These are phyloP conservation scores for Penaeus chinensis DNA, from an alignment of 1,140 invertebrate species.

Conservation along the genomic window DNA sequence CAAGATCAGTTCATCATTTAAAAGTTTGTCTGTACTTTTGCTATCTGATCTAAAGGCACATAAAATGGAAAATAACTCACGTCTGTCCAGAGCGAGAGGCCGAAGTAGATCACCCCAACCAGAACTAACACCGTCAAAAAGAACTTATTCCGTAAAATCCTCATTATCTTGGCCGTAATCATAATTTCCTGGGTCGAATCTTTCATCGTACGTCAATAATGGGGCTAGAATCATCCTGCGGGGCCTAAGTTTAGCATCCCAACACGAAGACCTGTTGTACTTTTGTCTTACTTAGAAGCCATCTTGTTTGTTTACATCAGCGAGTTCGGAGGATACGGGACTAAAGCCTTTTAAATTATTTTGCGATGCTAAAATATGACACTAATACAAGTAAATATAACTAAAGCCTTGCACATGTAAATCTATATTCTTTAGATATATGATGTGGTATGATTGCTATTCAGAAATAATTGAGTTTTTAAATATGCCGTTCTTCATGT, in stretches of 20 bases:
- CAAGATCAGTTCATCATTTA: too few species aligned
- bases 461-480: too few species aligned
- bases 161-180: slow-evolving; percentile 56
- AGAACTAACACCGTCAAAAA: slow-evolving; percentile 34
- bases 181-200: slow-evolving; percentile 29
- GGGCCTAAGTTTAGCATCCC: background rate
- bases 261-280: background rate
- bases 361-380: too few species aligned
- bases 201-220: slow-evolving; percentile 1
- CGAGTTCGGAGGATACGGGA: background rate
- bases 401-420: too few species aligned
- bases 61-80: background rate
- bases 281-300: background rate
- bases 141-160: slow-evolving; percentile 50
- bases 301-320: slow-evolving; percentile 53
- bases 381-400: too few species aligned
- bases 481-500: too few species aligned
- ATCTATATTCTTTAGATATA: too few species aligned
- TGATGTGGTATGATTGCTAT: too few species aligned
- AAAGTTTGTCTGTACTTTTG: too few species aligned
- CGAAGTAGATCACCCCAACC: slow-evolving; percentile 38
- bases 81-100: slow-evolving; percentile 43
- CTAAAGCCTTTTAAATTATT: too few species aligned
- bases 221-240: slow-evolving; percentile 18
- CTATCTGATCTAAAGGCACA: too few species aligned